A percentile compares a stretch with the other conserved stretches of the same genome.
These are phyloP conservation scores for Lepidurus packardi DNA, from an alignment of 1,140 invertebrate genomes.

Conservation along the genomic window DNA sequence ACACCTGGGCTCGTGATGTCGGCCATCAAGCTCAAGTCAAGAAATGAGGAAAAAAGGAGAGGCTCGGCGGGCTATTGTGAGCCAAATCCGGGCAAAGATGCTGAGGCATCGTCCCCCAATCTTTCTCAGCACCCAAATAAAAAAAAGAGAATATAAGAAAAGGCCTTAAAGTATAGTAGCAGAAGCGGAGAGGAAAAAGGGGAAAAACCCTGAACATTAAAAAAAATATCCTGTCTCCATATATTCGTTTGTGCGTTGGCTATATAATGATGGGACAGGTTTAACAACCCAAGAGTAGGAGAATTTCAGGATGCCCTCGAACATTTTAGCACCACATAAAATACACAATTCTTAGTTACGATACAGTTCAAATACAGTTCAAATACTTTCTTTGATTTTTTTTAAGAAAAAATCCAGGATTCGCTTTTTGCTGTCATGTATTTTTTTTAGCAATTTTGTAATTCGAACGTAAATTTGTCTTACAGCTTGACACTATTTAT, in stretches of 20 bases:
- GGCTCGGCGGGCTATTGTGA: constrained; percentile 7
- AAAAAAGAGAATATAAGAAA: not conserved
- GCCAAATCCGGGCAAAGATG: constrained; percentile 16
- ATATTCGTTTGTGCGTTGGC: not conserved
- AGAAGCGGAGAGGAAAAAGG: not conserved
- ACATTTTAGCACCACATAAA: not conserved
- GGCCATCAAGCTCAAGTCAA: constrained; percentile 15
- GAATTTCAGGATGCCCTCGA: not conserved
- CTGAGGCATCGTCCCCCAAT: constrained; percentile 17
- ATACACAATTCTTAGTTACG: not conserved
- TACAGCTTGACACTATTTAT: not conserved
- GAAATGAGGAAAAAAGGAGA: constrained; percentile 15
- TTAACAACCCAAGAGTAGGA: not conserved
- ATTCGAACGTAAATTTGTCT: not conserved
- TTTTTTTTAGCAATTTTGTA: not conserved
- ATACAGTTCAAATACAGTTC: not conserved
- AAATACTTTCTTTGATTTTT: not conserved
- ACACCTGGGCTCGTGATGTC: constrained; percentile 4
- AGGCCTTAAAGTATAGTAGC: not conserved
- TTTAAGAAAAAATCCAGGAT: not conserved
- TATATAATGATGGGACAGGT: constrained; percentile 1
- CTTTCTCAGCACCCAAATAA: not conserved
- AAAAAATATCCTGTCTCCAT: not conserved
- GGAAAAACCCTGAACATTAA: not conserved
- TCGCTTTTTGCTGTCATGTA: not conserved